A percentile compares a stretch with the other conserved stretches of the same genome.
phyloP scores from a whole-genome alignment of 2,888 invertebrate genomes.

The Brachylomia viminalis region DNA sequence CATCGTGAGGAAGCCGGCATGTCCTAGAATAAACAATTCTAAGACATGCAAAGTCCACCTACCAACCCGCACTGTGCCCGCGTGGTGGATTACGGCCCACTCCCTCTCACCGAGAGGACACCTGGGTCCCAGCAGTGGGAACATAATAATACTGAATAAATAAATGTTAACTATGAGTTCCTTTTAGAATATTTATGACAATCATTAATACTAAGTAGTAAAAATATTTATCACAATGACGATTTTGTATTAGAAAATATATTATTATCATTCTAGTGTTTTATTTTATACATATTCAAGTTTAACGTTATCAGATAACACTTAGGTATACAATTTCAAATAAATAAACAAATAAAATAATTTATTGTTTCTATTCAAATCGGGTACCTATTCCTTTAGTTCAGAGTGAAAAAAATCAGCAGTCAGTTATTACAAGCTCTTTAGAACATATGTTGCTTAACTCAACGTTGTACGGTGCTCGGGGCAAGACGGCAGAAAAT shows the following conservation, averaged over 20 bases:
- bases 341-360: not conserved
- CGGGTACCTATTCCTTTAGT: not conserved
- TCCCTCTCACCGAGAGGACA: not conserved
- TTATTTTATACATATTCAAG: not conserved
- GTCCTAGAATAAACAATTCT: not conserved
- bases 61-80: not conserved
- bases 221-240: not conserved
- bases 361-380: not conserved
- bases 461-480: too few species aligned
- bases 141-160: too few species aligned
- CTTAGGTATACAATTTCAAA: not conserved
- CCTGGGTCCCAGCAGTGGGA: not conserved
- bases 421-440: not conserved
- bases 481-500: too few species aligned
- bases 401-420: not conserved
- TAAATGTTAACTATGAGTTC: not conserved
- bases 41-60: not conserved
- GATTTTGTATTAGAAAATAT: not conserved
- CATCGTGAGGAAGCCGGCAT: not conserved
- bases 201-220: not conserved
- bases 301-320: not conserved
- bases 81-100: not conserved
- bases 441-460: too few species aligned
- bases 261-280: not conserved
- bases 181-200: not conserved